phyloP scores from a whole-genome alignment of 2,797 vertebrate genomes.

The Chiloscyllium punctatum region DNA sequence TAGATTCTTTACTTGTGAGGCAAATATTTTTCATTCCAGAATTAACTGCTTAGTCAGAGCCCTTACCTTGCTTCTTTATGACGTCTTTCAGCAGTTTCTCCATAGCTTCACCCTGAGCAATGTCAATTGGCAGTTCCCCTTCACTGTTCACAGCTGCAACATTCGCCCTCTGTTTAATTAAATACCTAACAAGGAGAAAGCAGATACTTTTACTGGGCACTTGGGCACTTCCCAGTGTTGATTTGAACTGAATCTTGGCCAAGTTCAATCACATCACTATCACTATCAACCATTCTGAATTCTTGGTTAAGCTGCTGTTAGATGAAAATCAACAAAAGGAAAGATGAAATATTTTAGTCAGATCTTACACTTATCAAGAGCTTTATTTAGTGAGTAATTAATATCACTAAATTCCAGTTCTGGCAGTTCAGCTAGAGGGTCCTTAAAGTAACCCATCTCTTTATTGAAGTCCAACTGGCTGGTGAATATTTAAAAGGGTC shows the following conservation, averaged over 20 bases:
- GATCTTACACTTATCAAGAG: neutral
- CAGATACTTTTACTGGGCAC: neutral
- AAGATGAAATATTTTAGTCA: neutral
- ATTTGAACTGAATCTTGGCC: neutral
- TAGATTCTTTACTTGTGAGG: neutral
- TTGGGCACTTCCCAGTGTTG: neutral
- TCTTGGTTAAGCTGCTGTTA: neutral
- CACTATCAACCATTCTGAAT: neutral
- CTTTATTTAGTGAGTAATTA: neutral
- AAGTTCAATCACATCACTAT: neutral
- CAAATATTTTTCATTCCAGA: neutral
- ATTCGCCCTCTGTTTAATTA: constrained; percentile 60
- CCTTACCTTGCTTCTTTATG: constrained; percentile 71
- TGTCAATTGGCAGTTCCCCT: constrained; percentile 72
- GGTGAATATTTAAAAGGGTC: neutral
- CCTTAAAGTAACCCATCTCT: neutral
- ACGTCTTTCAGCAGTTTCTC: constrained; percentile 67
- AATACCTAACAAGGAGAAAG: constrained; percentile 47
- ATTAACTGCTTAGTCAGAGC: neutral
- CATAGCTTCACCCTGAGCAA: constrained; percentile 72
- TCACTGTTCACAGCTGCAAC: constrained; percentile 76
- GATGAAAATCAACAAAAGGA: neutral
- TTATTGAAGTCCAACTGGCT: neutral
- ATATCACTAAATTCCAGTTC: neutral
- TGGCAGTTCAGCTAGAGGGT: neutral